Conservation (phyloP, 1,140 invertebrate genomes). For the Micrasema longulum region DNA sequence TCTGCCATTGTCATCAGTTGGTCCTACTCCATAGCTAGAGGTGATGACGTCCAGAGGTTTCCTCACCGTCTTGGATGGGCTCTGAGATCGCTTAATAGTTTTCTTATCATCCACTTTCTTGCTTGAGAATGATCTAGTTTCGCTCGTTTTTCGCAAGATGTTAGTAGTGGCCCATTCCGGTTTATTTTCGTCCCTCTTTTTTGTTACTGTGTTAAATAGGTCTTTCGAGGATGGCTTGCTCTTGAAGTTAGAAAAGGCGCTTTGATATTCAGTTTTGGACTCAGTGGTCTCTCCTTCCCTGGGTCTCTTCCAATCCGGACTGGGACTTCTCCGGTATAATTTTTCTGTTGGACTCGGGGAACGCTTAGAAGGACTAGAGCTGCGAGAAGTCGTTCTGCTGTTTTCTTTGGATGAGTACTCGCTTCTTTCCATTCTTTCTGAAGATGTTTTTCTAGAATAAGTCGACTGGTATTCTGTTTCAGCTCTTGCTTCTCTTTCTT, state of each 20-base stretch:
- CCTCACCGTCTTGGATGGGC: constrained; percentile 61
- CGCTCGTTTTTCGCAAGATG: constrained; percentile 65
- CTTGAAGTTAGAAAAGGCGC: constrained; percentile 45
- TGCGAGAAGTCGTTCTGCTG: constrained; percentile 51
- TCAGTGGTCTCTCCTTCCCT: constrained; percentile 48
- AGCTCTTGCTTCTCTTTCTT: constrained; percentile 41
- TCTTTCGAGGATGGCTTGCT: constrained; percentile 49
- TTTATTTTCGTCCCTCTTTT: constrained; percentile 59
- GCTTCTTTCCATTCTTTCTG: constrained; percentile 40
- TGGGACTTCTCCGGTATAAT: constrained; percentile 56
- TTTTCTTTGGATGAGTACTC: constrained; percentile 25
- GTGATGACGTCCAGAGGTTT: constrained; percentile 74
- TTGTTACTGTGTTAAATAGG: constrained; percentile 40
- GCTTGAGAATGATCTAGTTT: constrained; percentile 61
- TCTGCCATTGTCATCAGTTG: constrained; percentile 81
- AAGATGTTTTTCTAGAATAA: constrained; percentile 43
- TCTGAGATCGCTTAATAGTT: constrained; percentile 61
- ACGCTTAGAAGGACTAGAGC: constrained; percentile 58
- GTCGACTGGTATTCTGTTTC: constrained; percentile 37
- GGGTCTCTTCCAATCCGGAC: constrained; percentile 57
- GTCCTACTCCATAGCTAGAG: constrained; percentile 84
- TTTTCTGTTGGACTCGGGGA: constrained; percentile 53
- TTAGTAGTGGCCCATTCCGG: constrained; percentile 71
- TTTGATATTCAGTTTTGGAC: constrained; percentile 59
- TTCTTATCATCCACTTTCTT: constrained; percentile 61